These are phyloP conservation scores for Sphaerophoria taeniata DNA, from an alignment of 2,888 invertebrate species.

Conservation along the genomic window DNA sequence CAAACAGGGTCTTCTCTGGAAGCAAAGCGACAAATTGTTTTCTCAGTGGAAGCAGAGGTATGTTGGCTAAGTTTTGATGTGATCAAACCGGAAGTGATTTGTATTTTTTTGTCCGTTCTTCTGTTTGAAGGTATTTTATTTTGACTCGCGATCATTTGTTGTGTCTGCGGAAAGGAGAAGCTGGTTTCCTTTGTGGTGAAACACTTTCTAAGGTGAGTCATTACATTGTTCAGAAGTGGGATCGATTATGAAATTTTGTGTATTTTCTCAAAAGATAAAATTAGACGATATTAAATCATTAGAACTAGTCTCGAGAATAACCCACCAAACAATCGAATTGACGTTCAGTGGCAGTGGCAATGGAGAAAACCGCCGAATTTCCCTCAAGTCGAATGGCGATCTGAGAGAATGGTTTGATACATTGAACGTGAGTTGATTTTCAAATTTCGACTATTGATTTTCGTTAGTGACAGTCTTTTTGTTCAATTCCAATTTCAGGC, in stretches of 20 bases:
- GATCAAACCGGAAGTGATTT: constrained; percentile 51
- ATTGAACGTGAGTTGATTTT: constrained; percentile 63
- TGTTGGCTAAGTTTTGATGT: neutral
- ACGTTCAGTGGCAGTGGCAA: constrained; percentile 40
- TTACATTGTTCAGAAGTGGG: neutral
- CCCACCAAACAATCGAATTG: constrained; percentile 65
- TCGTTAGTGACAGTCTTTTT: neutral
- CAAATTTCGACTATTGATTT: neutral
- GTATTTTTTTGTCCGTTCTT: neutral
- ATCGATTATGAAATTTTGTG: constrained; percentile 3
- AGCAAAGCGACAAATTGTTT: constrained; percentile 65
- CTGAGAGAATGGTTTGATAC: constrained; percentile 70
- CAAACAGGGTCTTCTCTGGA: constrained; percentile 70
- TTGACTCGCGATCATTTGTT: constrained; percentile 66
- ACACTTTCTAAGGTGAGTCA: constrained; percentile 62
- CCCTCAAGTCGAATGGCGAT: constrained; percentile 59
- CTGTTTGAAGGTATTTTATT: constrained; percentile 55
- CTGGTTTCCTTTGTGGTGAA: constrained; percentile 65
- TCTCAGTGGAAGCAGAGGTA: constrained; percentile 71
- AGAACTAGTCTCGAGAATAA: constrained; percentile 62
- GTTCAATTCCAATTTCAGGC: constrained; percentile 43
- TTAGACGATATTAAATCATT: constrained; percentile 67
- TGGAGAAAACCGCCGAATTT: constrained; percentile 62
- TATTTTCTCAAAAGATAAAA: constrained; percentile 42
- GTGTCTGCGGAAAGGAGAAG: constrained; percentile 66